These are phyloP conservation scores for Syngnathoides biaculeatus DNA, from an alignment of 2,113 vertebrate species.

Conservation along the genomic window DNA sequence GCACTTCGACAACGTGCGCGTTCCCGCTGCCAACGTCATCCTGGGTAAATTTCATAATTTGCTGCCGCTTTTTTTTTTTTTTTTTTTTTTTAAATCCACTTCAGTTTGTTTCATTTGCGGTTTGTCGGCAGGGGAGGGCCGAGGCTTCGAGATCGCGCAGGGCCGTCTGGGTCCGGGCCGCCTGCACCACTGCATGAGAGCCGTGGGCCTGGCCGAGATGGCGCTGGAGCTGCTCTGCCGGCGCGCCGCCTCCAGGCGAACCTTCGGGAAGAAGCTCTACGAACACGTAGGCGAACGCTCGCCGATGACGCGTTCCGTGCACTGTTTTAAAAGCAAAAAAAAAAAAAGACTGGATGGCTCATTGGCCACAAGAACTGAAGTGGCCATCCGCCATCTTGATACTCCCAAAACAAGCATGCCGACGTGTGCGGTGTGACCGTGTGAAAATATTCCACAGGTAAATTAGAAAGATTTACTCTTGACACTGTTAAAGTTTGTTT, in stretches of 20 bases:
- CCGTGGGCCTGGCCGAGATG: constrained; percentile 77
- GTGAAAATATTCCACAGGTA: no score
- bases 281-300: constrained; percentile 75
- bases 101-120: no score
- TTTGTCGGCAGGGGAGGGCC: constrained; percentile 80
- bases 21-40: constrained; percentile 83
- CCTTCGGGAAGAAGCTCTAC: constrained; percentile 85
- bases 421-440: no score
- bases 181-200: constrained; percentile 92
- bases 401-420: no score
- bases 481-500: no score
- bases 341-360: no score
- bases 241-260: constrained; percentile 68
- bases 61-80: background rate
- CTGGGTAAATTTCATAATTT: constrained; percentile 87
- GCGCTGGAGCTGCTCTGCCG: constrained; percentile 83
- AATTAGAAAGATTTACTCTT: no score
- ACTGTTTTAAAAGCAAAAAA: no score
- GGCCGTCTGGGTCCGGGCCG: constrained; percentile 85
- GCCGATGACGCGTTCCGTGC: constrained; percentile 33
- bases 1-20: constrained; percentile 81
- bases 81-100: background rate
- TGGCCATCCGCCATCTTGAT: no score
- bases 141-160: constrained; percentile 90
- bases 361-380: no score